Evolutionary conservation across 2,113 vertebrate species (phyloP), one percentile per base, ranked within the genome.

Genomic region (Rhinopomastus cyanomelas): DNA sequence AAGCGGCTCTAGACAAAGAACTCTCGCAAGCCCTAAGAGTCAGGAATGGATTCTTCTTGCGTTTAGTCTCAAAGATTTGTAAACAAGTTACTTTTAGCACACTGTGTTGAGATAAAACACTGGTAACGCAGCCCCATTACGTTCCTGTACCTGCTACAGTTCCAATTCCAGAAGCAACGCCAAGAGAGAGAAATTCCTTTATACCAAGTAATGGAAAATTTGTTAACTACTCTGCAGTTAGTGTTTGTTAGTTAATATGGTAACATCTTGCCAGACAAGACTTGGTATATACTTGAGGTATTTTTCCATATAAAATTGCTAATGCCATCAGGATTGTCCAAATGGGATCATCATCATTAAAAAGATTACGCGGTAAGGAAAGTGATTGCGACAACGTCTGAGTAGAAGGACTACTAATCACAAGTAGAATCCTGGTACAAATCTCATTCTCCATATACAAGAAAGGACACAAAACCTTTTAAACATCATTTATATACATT

Each of bases 401-500:
- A 82, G 49, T 11, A 85, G 74, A 87, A 94, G 89, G 64, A 88
- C 65, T 87, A 90, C 85, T 94, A 88, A 94, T 82, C 93, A 89
- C 91, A 94, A 95, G 91, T 72, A 96, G 95, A 87, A 93, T 85
- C 80, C 93, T 90, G 69, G 80, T 89, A 79, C 90, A 93, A 87
- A 94, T 84, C 83, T 95, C 76, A 92, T 92, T 95, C 79, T 89
- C 67, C 39, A 64, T 88, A 94, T 87, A 96, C 81, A 97, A 97
- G 97, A 94, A 97, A 96, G 94, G 94, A 97, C 97, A 96, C 92
- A 96, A 96, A 95, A 95, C 95, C 96, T 97, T 96, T 97, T 96
- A 95, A 97, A 97, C 97, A 95, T 97, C 92, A 98, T 98, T 98
- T 98, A 98, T 98, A 96, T 98, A 98, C 98, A 98, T 97, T 97